These are phyloP conservation scores for Coregonus suidteri DNA, from an alignment of 2,797 vertebrate species.

Conservation along the genomic window DNA sequence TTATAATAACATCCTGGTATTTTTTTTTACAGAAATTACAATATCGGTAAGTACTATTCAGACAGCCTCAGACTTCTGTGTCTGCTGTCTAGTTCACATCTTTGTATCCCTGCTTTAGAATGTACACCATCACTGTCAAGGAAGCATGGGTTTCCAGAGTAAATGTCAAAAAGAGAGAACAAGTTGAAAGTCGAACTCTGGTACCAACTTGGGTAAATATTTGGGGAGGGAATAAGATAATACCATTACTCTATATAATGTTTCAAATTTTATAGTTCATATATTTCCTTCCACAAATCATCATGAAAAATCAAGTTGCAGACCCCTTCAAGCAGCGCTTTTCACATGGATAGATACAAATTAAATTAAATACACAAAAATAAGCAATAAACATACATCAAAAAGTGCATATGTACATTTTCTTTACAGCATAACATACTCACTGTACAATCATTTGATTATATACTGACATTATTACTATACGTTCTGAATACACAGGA, in stretches of 20 bases:
- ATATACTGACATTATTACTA: conserved; percentile 74
- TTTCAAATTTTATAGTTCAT: conserved; percentile 47
- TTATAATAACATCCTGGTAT: conserved; percentile 40
- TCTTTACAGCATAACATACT: conserved; percentile 79
- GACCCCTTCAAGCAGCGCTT: conserved; percentile 66
- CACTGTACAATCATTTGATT: conserved; percentile 79
- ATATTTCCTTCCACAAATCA: conserved; percentile 60
- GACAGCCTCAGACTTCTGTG: neutral
- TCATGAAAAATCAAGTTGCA: conserved; percentile 72
- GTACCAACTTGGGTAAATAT: conserved; percentile 32
- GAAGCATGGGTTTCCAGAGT: conserved; percentile 15
- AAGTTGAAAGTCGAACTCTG: conserved; percentile 6
- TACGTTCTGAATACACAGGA: conserved; percentile 45
- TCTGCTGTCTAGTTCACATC: conserved; percentile 1
- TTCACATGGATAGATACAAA: conserved; percentile 70
- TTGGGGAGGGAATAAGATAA: conserved; percentile 46
- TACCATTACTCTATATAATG: conserved; percentile 32
- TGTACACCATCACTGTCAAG: neutral
- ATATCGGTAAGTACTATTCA: neutral
- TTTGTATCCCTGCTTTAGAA: neutral
- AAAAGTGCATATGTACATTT: conserved; percentile 80
- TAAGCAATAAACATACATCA: conserved; percentile 63
- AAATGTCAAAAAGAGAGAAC: conserved; percentile 21
- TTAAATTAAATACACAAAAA: conserved; percentile 73
- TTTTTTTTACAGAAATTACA: neutral